Conservation (phyloP, 2,888 invertebrate genomes). For the Gymnocheta viridis region DNA sequence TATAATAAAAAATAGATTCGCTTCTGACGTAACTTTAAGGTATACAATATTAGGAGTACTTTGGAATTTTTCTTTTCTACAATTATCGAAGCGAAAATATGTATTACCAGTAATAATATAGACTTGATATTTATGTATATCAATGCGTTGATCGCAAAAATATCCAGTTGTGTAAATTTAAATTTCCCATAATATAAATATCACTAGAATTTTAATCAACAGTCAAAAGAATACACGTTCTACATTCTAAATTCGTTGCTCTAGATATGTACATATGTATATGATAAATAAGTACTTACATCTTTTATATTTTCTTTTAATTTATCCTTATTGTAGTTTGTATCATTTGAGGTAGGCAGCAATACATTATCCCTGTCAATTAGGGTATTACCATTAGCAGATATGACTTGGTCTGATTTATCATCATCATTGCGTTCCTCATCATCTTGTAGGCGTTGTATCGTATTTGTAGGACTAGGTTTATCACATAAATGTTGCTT, state of each 20-base stretch:
- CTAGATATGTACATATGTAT: too few relatives aligned
- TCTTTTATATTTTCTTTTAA: conserved; percentile 64
- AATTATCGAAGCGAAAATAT: too few relatives aligned
- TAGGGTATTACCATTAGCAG: conserved; percentile 84
- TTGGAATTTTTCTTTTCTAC: neutral
- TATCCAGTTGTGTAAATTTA: too few relatives aligned
- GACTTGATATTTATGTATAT: too few relatives aligned
- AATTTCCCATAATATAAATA: too few relatives aligned
- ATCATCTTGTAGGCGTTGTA: conserved; percentile 30
- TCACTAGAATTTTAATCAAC: too few relatives aligned
- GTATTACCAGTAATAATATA: too few relatives aligned
- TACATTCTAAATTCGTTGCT: too few relatives aligned
- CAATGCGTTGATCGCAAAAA: too few relatives aligned
- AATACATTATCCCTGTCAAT: conserved; percentile 90
- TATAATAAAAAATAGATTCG: neutral
- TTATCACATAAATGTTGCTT: conserved; percentile 82
- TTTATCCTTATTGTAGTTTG: conserved; percentile 61
- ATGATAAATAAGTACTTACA: conserved; percentile 44
- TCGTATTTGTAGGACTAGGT: conserved; percentile 74
- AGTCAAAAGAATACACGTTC: too few relatives aligned
- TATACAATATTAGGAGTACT: neutral
- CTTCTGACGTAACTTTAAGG: conserved; percentile 21
- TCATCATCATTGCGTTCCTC: conserved; percentile 29
- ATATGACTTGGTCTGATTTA: conserved; percentile 54
- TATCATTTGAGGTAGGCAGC: conserved; percentile 83